Evolutionary conservation across 1,140 invertebrate species (phyloP), one percentile per base, ranked within the genome.

Genomic region (Heliothis subflexa): DNA sequence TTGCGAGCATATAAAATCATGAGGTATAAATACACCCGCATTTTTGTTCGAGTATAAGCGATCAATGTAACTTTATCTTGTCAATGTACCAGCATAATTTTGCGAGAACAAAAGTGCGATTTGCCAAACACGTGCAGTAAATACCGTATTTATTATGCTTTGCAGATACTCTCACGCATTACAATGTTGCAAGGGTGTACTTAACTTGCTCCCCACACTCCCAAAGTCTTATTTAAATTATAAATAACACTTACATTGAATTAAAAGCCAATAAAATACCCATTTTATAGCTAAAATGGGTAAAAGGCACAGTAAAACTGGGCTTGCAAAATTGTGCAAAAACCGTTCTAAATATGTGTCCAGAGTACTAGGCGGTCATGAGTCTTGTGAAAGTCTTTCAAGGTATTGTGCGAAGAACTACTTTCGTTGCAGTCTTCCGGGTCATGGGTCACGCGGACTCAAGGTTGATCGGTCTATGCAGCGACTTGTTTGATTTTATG

Each of bases 301-400:
- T 40, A 40, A 71, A 25, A 71, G 18, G 33, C 71, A 74, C 33
- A 5, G 33, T 5, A 50, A 61, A 49, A 61, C 25, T 14, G 40
- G 61, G 45, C 28, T 77, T 55, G 25, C 25, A 68, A 45, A 76
- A 55, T 77, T 57, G 18, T 62, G 54, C 33, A 59, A 75, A 73
- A 73, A 59, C 55, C 18, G 16, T 18, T 59, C 70, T 25, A 77
- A 81, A 40, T 40, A 45, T 49, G 73, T 62, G 61, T 52, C 45
- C 45, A 71, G 77, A 21, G 74, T 88, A 89, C 86, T 70, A 87
- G 88, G 85, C 71, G n/a, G 78, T 57, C 85, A 89, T 81, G 79
- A 72, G 54, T 70, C 50, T 73, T 81, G 84, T 80, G 86, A 89
- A 88, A 89, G 88, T 88, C 52, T 78, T 59, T 52, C 66, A 62